Conservation (phyloP, 2,888 invertebrate genomes). For the Dioctria linearis region DNA sequence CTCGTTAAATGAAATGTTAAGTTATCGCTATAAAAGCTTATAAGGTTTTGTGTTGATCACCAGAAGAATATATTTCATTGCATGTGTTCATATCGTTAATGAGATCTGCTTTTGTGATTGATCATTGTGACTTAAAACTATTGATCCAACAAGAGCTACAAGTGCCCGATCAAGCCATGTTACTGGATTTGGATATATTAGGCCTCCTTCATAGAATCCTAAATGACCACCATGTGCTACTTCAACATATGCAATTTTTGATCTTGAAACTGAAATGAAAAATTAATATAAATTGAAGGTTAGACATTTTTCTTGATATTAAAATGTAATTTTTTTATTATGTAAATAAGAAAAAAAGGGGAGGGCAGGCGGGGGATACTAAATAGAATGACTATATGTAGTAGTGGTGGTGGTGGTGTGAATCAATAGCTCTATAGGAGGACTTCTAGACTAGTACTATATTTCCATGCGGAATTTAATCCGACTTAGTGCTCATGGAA, state of each 20-base stretch:
- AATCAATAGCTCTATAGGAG: no score
- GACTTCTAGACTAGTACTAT: no score
- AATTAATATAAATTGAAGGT: not conserved
- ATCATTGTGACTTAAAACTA: slow-evolving; percentile 70
- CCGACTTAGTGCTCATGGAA: no score
- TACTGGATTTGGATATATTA: slow-evolving; percentile 88
- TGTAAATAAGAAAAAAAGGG: no score
- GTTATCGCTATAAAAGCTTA: not conserved
- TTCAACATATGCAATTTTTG: slow-evolving; percentile 82
- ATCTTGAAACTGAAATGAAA: slow-evolving; percentile 74
- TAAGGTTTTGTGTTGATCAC: slow-evolving; percentile 1
- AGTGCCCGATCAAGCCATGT: slow-evolving; percentile 94
- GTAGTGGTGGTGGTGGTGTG: no score
- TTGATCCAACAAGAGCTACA: slow-evolving; percentile 84
- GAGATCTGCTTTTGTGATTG: slow-evolving; percentile 47
- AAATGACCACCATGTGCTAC: slow-evolving; percentile 94
- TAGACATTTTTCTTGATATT: no score
- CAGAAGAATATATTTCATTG: not conserved
- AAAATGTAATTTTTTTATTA: no score
- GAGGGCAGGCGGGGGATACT: no score
- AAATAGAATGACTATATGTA: no score
- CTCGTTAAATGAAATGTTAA: slow-evolving; percentile 15
- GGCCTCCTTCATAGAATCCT: slow-evolving; percentile 94
- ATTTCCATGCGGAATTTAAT: no score
- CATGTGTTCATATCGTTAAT: slow-evolving; percentile 26